Base-by-base conservation (phyloP, 1,140 invertebrate genomes). In the Solenopsis fugax region DNA sequence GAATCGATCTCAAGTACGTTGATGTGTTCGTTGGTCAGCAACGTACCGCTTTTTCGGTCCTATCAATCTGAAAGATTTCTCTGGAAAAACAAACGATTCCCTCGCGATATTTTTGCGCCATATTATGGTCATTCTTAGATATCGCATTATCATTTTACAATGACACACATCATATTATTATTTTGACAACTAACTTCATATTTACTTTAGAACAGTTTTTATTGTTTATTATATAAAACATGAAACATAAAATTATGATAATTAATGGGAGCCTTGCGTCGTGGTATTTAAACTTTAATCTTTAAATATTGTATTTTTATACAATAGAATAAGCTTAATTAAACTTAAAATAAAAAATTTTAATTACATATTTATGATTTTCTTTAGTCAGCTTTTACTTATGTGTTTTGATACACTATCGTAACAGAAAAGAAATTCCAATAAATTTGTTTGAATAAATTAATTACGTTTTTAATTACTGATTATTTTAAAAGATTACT, bases 11-110 rank as follows among this genome's bases (percentile, higher is more conserved):
- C 18, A 7, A 34, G 41, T 37, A 37, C 41, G 16, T 54, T n/a
- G 50, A 48, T 72, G 41, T 72, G 54, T 52, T 54, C 72, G 37
- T 37, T 65, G 18, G 77, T 50, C 37, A 48, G 80, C 21, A 76
- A 85, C 3, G 34, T 73, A 72, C 72, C 65, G 4, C 54, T 21
- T 60, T 48, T 72, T 58, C 50, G n/a, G 41, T 13, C 16, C 4
- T 21, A 67, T 10, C 37, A 6, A 21, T n/a, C n/a, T 2, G 7
- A 21, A 58, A 56, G 64, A 65, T 37, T 37, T 9, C 0, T 10
- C 13, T 18, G 41, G 9, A 58, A 48, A 48, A 34, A 62, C 7
- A 1, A 24, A 58, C 6, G n/a, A 24, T 4, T 13, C 0, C 3
- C 24, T 18, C 37, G 12, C 21, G 0, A n/a, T 29, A 56, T 71